Base-by-base conservation (phyloP, 2,888 invertebrate species). In the Melolontha melolontha region DNA sequence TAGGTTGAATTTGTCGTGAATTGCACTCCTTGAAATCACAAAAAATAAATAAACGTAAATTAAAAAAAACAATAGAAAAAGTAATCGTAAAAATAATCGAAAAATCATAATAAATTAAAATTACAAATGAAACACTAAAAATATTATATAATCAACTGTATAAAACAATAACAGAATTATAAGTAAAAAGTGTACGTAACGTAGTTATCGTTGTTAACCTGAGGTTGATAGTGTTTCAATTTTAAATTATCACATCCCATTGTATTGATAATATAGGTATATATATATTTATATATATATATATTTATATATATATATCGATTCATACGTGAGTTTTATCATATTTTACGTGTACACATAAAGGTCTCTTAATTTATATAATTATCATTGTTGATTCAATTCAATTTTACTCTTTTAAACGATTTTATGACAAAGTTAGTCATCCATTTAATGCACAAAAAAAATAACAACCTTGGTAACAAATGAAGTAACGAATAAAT, bases 401-500 rank as follows among this genome's bases (percentile, higher is more conserved):
- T 17, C 14, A 47, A 47, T 34, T 34, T 34, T 10, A 34, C 34
- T 34, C 7, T 55, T 55, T 55, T 17, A 42, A 57, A 22, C 29
- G 10, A 29, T 59, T 59, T 59, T 47, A 59, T 44, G 27, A 59
- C 44, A 11, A 59, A 27, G 27, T 59, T 59, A 59, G 59, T 59
- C 59, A 59, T 34, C 11, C 44, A 22, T 47, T 34, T 11, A 12
- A 47, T 49, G 17, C 14, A 47, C n/a, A 17, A 59, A 59, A 59
- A 59, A 59, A 10, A 5, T 17, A 22, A 16, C 44, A 59, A 59
- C 59, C 59, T 59, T 59, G 59, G 44, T 12, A 47, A 16, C 59
- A 34, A 59, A 59, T 59, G 47, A 59, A 59, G 14, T 44, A 47
- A 44, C 41, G 47, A 27, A 59, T 59, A 59, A 59, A 59, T 59